phyloP scores from a whole-genome alignment of 2,888 invertebrate genomes.

The Hecatera dysodea region DNA sequence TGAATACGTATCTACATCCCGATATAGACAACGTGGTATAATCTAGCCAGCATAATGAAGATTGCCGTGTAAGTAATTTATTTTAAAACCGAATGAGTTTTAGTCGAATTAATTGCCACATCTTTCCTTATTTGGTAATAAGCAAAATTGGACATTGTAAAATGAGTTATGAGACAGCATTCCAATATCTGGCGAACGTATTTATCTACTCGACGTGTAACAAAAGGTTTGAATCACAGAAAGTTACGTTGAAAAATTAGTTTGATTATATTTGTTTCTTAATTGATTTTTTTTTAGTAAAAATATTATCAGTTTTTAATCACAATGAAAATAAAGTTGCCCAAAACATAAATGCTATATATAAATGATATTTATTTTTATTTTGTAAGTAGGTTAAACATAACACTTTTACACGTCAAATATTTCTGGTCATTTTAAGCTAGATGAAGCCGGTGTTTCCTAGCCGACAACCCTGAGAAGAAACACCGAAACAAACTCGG shows the following conservation, averaged over 20 bases:
- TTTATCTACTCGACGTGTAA: slow-evolving; percentile 23
- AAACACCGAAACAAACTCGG: too few relatives aligned
- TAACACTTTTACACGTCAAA: too few relatives aligned
- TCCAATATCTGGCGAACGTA: slow-evolving; percentile 34
- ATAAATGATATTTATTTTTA: too few relatives aligned
- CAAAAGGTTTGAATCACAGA: slow-evolving; percentile 21
- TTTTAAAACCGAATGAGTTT: slow-evolving; percentile 53
- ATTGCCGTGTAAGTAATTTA: slow-evolving; percentile 61
- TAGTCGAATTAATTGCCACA: slow-evolving; percentile 57
- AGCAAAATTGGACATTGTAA: slow-evolving; percentile 41
- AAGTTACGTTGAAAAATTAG: slow-evolving; percentile 20
- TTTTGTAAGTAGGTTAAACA: too few relatives aligned
- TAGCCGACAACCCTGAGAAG: too few relatives aligned
- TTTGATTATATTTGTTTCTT: slow-evolving; percentile 12
- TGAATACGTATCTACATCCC: slow-evolving; percentile 38
- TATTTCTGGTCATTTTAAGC: too few relatives aligned
- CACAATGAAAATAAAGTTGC: not conserved
- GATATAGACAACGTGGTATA: slow-evolving; percentile 40
- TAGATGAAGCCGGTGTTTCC: too few relatives aligned
- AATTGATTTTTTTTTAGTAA: not conserved
- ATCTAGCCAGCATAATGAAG: slow-evolving; percentile 54
- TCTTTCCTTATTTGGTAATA: slow-evolving; percentile 53
- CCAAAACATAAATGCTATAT: too few relatives aligned
- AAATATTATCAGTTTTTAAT: not conserved
- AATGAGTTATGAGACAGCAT: slow-evolving; percentile 57